phyloP scores from a whole-genome alignment of 35 echinoderm and acorn worm genomes.

The Holothuria glaberrima region DNA sequence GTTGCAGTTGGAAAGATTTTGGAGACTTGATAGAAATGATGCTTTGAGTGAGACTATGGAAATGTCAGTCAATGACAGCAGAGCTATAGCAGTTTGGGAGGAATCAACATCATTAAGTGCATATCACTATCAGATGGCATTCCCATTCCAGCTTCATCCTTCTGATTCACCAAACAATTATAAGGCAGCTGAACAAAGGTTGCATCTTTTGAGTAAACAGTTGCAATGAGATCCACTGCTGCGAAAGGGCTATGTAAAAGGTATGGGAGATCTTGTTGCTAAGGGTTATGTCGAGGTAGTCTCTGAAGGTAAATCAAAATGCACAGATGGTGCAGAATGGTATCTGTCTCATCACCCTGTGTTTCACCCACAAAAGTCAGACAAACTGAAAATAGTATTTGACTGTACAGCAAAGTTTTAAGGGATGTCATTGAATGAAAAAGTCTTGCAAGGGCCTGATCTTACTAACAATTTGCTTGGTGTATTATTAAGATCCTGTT shows the following conservation, averaged over 20 bases:
- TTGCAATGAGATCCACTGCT: slow-evolving; percentile 38
- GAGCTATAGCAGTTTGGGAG: too few species aligned
- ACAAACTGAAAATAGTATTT: slow-evolving; percentile 22
- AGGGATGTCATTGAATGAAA: slow-evolving; percentile 50
- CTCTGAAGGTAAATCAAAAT: too few species aligned
- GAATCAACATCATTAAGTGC: background rate
- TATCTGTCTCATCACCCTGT: slow-evolving; percentile 58
- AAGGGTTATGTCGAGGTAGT: too few species aligned
- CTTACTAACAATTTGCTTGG: slow-evolving; percentile 51
- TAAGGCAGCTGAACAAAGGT: slow-evolving; percentile 37
- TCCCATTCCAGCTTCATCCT: slow-evolving; percentile 39
- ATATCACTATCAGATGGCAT: slow-evolving; percentile 67
- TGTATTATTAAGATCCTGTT: slow-evolving; percentile 27
- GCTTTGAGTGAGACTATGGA: background rate
- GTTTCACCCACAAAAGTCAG: background rate
- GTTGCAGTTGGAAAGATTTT: slow-evolving; percentile 35
- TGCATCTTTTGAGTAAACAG: slow-evolving; percentile 33
- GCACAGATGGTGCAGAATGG: too few species aligned
- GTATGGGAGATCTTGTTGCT: too few species aligned
- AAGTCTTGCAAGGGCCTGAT: slow-evolving; percentile 34
- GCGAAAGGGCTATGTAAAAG: background rate
- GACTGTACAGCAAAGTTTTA: slow-evolving; percentile 60
- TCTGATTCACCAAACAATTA: slow-evolving; percentile 54
- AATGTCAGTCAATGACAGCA: slow-evolving; percentile 34
- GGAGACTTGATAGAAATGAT: background rate